Evolutionary conservation across 1,140 invertebrate genomes (phyloP).

Genomic region (Conus betulinus): DNA sequence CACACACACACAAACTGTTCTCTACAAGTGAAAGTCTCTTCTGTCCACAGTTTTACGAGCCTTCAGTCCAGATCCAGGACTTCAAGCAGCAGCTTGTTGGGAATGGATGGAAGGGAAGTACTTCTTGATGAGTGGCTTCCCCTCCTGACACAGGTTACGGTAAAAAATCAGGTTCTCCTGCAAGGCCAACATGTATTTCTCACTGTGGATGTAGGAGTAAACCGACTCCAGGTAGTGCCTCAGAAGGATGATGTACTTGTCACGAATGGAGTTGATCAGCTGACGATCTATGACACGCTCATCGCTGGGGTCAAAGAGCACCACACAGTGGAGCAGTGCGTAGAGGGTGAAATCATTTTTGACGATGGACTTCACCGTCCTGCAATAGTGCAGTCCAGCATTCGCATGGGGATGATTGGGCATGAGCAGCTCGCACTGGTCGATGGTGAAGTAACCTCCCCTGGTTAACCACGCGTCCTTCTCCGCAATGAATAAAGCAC

Average conservation of each 20-base stretch:
- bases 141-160: background rate
- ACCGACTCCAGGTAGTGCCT: constrained; percentile 90
- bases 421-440: background rate
- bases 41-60: too few relatives aligned
- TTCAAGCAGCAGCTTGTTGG: constrained; percentile 25
- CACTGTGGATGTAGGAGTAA: constrained; percentile 77
- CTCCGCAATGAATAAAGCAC: constrained; percentile 30
- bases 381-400: constrained; percentile 56
- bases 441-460: constrained; percentile 14
- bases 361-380: constrained; percentile 62
- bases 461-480: constrained; percentile 18
- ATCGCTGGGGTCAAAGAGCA: constrained; percentile 89
- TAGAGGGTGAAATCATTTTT: constrained; percentile 80
- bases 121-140: constrained; percentile 24
- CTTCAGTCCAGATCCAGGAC: background rate
- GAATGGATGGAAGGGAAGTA: constrained; percentile 1
- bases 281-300: constrained; percentile 87
- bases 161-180: constrained; percentile 84
- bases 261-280: constrained; percentile 81
- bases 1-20: too few relatives aligned
- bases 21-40: too few relatives aligned
- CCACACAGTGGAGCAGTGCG: constrained; percentile 90
- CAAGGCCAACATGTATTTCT: constrained; percentile 78
- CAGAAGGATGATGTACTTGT: constrained; percentile 92
- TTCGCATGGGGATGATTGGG: constrained; percentile 14